phyloP scores from a whole-genome alignment of 2,888 invertebrate genomes.

The Monochamus alternatus region DNA sequence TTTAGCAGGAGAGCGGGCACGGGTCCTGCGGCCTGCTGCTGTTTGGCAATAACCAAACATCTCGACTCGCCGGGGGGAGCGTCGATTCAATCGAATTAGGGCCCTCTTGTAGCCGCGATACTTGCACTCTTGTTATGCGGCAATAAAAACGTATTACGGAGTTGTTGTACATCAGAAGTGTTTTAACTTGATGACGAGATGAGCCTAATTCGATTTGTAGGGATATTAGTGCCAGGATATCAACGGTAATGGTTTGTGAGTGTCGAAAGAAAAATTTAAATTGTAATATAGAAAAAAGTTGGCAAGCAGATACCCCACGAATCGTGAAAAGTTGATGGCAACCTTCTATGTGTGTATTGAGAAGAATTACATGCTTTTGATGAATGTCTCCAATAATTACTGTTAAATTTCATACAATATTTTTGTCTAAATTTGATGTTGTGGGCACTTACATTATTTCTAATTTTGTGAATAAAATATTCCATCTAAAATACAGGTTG shows the following conservation, averaged over 20 bases:
- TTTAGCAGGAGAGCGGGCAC: constrained; percentile 58
- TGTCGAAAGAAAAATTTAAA: neutral
- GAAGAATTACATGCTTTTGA: no score
- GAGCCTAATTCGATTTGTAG: constrained; percentile 9
- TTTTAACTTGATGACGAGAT: constrained; percentile 12
- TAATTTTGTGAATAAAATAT: no score
- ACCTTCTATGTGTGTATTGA: no score
- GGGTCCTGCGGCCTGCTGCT: constrained; percentile 53
- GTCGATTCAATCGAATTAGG: constrained; percentile 62
- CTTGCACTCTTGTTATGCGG: constrained; percentile 55
- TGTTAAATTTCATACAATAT: no score
- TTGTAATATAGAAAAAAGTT: no score
- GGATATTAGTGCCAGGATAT: neutral
- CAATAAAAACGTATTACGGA: constrained; percentile 59
- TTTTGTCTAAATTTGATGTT: no score
- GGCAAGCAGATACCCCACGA: no score
- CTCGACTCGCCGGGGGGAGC: constrained; percentile 52
- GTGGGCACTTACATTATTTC: no score
- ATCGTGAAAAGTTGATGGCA: no score
- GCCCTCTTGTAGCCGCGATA: constrained; percentile 50
- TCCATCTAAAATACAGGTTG: no score
- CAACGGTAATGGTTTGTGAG: neutral
- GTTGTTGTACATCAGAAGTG: constrained; percentile 29
- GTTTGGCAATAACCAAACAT: constrained; percentile 66
- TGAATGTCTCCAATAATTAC: no score